These are phyloP conservation scores for Mus minutoides DNA, from an alignment of 2,797 vertebrate species.

Conservation along the genomic window DNA sequence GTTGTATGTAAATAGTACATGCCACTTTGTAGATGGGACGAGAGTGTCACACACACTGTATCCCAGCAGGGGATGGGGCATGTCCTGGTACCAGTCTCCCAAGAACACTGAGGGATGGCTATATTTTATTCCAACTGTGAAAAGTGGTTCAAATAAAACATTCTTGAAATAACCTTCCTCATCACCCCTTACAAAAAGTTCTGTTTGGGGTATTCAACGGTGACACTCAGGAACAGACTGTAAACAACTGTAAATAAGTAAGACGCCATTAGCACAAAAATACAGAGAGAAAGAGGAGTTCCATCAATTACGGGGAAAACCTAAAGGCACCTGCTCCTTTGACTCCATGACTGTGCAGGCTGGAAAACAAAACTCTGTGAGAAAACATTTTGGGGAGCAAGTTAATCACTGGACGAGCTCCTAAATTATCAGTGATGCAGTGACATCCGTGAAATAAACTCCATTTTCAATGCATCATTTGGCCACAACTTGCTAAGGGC, in stretches of 20 bases:
- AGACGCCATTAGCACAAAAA: not conserved
- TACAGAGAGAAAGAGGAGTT: not conserved
- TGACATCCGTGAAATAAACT: not conserved
- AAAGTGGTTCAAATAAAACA: slow-evolving; percentile 76
- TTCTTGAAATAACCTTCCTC: slow-evolving; percentile 78
- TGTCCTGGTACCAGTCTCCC: not conserved
- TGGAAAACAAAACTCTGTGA: slow-evolving; percentile 17
- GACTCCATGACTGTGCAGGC: not conserved
- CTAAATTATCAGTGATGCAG: not conserved
- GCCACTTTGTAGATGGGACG: not conserved
- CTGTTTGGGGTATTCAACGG: slow-evolving; percentile 50
- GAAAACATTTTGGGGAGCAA: not conserved
- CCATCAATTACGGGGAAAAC: not conserved
- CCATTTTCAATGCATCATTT: slow-evolving; percentile 18
- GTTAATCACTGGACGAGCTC: not conserved
- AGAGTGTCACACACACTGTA: not conserved
- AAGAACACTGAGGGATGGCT: not conserved
- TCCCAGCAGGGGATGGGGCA: no score
- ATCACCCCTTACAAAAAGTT: slow-evolving; percentile 25
- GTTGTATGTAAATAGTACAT: not conserved
- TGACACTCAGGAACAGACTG: slow-evolving; percentile 52
- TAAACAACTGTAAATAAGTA: slow-evolving; percentile 4
- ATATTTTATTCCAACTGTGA: slow-evolving; percentile 82
- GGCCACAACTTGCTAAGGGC: not conserved
- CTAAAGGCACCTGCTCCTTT: not conserved